Evolutionary conservation across 2,888 invertebrate species (phyloP), one percentile per base, ranked within the genome.

Genomic region (Eudasyphora cyanicolor): DNA sequence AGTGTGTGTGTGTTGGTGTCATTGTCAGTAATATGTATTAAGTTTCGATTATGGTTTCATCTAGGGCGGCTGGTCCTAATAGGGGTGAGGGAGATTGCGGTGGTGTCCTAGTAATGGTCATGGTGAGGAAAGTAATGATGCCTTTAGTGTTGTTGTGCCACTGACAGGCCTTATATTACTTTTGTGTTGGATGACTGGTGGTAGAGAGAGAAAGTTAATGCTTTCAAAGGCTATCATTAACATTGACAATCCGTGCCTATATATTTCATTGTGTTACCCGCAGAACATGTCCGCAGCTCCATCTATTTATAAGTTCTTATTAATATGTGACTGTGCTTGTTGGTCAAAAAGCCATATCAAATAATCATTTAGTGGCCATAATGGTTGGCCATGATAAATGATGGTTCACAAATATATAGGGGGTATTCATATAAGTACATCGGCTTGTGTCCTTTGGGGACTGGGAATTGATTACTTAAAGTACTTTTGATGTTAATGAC

Each of bases 161-260:
- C n/a, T 62, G 62, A 57, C 57, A 57, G 57, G 12, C 8, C 10
- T 32, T 17, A 29, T 62, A 29, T 27, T 29, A 17, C 17, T 62
- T 62, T 60, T 27, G 57, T 60, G 19, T 2, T 5, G n/a, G n/a
- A n/a, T n/a, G n/a, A n/a, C n/a, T n/a, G 29, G n/a, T n/a, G 27
- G 2, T 60, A 29, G 4, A n/a, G n/a, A n/a, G n/a, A 12, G n/a
- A 2, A 14, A 14, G 57, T 60, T 60, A 60, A 29, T 62, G 29
- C 62, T 29, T n/a, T 24, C 24, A 76, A 75, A 75, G 51, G 70
- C 78, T 75, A 54, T 78, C 75, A 82, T 82, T 82, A 78, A 75
- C 69, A 70, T 82, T 70, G 49, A 70, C 49, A 78, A 78, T 77
- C 57, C 14, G 19, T 21, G 2, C 45, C n/a, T 54, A 10, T 51